Base-by-base conservation (phyloP, 2,113 vertebrate genomes). In the Aptenodytes patagonicus region DNA sequence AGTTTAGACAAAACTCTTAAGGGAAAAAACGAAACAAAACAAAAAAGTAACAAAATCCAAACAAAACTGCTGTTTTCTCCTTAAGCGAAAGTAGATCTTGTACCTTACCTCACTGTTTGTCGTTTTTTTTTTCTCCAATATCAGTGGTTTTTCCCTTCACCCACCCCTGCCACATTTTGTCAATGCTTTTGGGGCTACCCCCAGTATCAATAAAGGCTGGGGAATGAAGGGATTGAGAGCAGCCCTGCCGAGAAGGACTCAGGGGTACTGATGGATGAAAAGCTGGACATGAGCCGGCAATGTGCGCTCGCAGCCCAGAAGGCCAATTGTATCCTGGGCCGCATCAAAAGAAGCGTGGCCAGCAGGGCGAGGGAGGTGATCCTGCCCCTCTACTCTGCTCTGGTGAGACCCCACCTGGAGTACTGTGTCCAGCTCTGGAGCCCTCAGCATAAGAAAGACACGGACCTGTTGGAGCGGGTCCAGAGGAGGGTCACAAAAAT, bases 391-490 rank as follows among this genome's bases (percentile, higher is more conserved):
- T 36, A 3, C 58, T 58, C 57, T 13, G 32, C 57, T 60, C 22
- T 36, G 58, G 34, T 11, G 34, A 60, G 21, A 60, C 34, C 58
- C 22, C 34, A 36, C 34, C 34, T 60, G 58, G 4, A 60, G 58
- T 2, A 5, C 32, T 25, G 34, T 2, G 1, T 36, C 34, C 34
- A 25, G 58, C 34, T 60, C 47, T 83, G 64, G 20, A 3, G n/a
- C 3, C 20, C 42, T 11, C 34, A 31, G 17, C 4, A 3, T 5
- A n/a, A 5, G 62, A 64, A 64, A 5, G 38, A 70, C 12, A 11
- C 1, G 13, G 19, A 44, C 8, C n/a, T 58, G 66, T 5, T 66
- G n/a, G 25, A 68, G 8, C 0, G 0, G 26, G 18, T 62, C 42
- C 54, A 60, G 58, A 60, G 28, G 9, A 86, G 24, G 24, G 5